Conservation (phyloP, 2,797 vertebrate species). For the Peromyscus aztecus region DNA sequence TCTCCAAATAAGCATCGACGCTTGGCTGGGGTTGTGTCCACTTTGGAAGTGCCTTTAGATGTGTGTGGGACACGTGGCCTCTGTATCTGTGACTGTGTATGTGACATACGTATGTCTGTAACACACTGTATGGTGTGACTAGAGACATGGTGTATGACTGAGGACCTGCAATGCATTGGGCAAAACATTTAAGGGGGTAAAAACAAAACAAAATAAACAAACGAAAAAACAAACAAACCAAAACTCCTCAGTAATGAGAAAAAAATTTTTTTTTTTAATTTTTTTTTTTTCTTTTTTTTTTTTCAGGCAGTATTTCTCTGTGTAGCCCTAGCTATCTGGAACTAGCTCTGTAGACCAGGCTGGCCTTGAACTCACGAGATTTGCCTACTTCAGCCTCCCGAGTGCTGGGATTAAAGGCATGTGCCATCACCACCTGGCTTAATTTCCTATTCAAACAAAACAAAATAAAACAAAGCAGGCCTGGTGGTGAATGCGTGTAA, state of each 20-base stretch:
- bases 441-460: not conserved
- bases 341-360: not conserved
- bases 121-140: not conserved
- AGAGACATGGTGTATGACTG: not conserved
- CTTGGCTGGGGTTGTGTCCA: not conserved
- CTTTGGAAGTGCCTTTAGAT: constrained; percentile 39
- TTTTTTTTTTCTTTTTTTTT: not conserved
- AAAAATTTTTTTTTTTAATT: not conserved
- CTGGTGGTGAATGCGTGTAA: not conserved
- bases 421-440: not conserved
- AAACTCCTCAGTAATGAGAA: not conserved
- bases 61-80: not conserved
- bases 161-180: not conserved
- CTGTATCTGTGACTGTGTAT: not conserved
- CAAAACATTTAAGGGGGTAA: constrained; percentile 19
- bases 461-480: not conserved
- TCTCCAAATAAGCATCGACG: constrained; percentile 26
- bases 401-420: not conserved
- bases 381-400: not conserved
- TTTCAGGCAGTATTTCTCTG: not conserved
- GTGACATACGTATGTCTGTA: not conserved
- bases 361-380: not conserved
- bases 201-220: not conserved
- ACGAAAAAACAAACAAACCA: not conserved
- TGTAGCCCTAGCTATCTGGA: not conserved